A percentile compares a stretch with the other conserved stretches of the same genome.
Evolutionary conservation across 2,113 vertebrate genomes (phyloP).

Genomic region (Piaya cayana): DNA sequence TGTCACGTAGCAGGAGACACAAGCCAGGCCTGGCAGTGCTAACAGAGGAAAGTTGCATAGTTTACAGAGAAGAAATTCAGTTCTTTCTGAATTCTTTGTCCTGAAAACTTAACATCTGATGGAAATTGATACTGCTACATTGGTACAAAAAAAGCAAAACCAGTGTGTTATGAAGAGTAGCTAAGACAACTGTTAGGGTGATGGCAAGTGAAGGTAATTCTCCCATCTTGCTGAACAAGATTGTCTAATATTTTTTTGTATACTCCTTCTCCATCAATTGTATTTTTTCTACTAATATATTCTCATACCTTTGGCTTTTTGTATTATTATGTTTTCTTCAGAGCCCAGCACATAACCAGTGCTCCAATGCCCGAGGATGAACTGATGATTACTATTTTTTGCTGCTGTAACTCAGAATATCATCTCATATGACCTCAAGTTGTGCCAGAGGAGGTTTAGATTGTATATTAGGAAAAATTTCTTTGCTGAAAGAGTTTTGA

Average conservation of each 20-base stretch:
- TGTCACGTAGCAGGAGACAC: not conserved
- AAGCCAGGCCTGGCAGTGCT: not conserved
- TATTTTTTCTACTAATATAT: not conserved
- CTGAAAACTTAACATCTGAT: not conserved
- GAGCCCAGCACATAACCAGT: not conserved
- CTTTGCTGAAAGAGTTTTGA: no score
- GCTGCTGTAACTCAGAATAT: not conserved
- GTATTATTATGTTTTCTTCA: not conserved
- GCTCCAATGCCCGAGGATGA: not conserved
- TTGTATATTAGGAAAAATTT: no score
- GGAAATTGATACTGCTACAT: fast-evolving
- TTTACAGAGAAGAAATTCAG: not conserved
- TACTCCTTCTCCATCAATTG: not conserved
- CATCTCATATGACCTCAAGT: not conserved
- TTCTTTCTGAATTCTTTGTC: not conserved
- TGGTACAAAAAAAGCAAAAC: not conserved
- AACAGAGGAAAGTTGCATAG: not conserved
- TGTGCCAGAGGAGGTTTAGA: no score
- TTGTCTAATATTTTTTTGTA: not conserved
- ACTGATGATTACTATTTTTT: not conserved
- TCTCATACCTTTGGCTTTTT: not conserved
- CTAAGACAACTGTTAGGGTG: not conserved
- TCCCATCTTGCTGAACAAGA: not conserved
- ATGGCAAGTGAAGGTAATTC: not conserved
- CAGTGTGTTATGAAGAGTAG: not conserved